Evolutionary conservation across 2,113 vertebrate genomes (phyloP).

Genomic region (Onychostruthus taczanowskii): DNA sequence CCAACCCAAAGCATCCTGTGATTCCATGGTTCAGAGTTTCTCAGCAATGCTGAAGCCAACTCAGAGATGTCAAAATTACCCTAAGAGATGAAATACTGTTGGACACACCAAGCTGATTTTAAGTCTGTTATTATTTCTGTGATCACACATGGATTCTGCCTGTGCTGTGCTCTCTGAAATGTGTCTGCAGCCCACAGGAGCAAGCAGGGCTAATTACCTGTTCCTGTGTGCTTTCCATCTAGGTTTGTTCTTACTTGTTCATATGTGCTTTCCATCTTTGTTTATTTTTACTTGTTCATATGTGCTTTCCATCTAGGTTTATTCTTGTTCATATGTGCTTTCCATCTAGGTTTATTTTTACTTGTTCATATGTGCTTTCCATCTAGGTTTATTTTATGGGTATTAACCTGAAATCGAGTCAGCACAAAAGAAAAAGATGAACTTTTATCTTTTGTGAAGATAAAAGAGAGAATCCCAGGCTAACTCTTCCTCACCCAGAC

Average conservation of each 20-base stretch:
- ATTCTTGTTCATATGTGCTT: not conserved
- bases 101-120: not conserved
- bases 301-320: not conserved
- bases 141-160: not conserved
- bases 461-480: not conserved
- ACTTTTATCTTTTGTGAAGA: too few relatives aligned
- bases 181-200: not conserved
- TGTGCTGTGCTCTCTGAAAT: not conserved
- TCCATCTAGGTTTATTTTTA: not conserved
- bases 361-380: not conserved
- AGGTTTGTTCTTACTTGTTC: not conserved
- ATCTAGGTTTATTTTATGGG: not conserved
- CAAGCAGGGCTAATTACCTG: not conserved
- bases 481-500: not conserved
- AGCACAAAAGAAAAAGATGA: not conserved
- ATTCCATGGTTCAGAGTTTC: not conserved
- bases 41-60: not conserved
- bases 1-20: not conserved
- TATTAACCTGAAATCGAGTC: slow-evolving; percentile 2
- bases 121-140: not conserved
- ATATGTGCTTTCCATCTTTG: not conserved
- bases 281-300: not conserved
- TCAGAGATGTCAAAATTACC: not conserved
- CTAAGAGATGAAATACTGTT: not conserved
- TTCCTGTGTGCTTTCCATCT: not conserved